Evolutionary conservation across 2,797 vertebrate genomes (phyloP).

Genomic region (Acrossocheilus wenchowensis): DNA sequence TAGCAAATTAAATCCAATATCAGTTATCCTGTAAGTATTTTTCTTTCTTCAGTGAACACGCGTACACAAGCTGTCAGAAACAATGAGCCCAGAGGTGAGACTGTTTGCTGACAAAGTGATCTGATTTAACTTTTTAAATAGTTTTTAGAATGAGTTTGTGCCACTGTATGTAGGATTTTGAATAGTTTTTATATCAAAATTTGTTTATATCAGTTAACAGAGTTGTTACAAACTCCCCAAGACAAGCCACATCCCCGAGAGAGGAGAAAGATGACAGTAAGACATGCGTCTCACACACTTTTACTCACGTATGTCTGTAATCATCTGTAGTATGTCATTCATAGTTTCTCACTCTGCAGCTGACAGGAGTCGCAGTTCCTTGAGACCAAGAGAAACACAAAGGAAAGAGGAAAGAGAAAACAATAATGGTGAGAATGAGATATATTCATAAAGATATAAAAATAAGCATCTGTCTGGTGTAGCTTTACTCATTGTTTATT

Average conservation of each 20-base stretch:
- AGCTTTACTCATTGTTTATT: neutral
- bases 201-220: slow-evolving; percentile 56
- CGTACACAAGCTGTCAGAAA: slow-evolving; percentile 70
- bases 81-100: slow-evolving; percentile 63
- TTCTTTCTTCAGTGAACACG: slow-evolving; percentile 56
- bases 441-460: slow-evolving; percentile 10
- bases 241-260: slow-evolving; percentile 59
- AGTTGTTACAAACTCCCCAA: slow-evolving; percentile 64
- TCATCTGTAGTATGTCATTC: neutral
- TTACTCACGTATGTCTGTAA: neutral
- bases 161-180: neutral
- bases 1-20: neutral
- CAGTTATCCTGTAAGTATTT: neutral
- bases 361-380: neutral
- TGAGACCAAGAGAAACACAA: slow-evolving; percentile 55
- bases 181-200: neutral
- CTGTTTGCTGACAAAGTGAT: neutral
- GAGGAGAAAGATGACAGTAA: slow-evolving; percentile 65
- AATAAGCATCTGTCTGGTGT: neutral
- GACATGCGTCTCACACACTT: neutral
- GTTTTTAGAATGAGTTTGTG: neutral
- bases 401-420: slow-evolving; percentile 67
- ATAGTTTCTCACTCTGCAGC: slow-evolving; percentile 11
- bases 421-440: slow-evolving; percentile 39
- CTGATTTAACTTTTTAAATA: neutral